Conservation (phyloP, 2,888 invertebrate species). For the Allophyes oxyacanthae region DNA sequence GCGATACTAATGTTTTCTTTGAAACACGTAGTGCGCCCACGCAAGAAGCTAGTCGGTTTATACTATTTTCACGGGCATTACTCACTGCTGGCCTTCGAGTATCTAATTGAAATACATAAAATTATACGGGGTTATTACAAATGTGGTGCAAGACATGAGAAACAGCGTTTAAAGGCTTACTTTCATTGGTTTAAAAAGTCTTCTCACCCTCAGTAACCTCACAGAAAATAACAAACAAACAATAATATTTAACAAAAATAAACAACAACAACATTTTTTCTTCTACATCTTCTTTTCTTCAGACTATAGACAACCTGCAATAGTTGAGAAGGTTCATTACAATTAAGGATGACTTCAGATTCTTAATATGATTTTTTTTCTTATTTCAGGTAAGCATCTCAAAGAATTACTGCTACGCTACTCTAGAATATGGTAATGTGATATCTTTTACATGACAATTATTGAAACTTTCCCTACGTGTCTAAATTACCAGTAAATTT, state of each 20-base stretch:
- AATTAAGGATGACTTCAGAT: background rate
- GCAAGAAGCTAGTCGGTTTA: slow-evolving; percentile 20
- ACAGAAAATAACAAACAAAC: too few relatives aligned
- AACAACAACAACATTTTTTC: too few relatives aligned
- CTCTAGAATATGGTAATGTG: slow-evolving; percentile 26
- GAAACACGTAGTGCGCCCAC: slow-evolving; percentile 21
- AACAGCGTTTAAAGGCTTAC: slow-evolving; percentile 5
- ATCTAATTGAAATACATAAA: slow-evolving; percentile 60
- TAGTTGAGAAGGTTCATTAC: too few relatives aligned
- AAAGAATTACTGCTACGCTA: background rate
- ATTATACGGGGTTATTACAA: slow-evolving; percentile 30
- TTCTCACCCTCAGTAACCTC: too few relatives aligned
- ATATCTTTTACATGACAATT: too few relatives aligned
- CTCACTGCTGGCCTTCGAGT: slow-evolving; percentile 57
- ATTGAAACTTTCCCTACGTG: too few relatives aligned
- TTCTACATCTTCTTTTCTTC: too few relatives aligned
- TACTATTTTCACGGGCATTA: slow-evolving; percentile 62
- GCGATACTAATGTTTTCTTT: slow-evolving; percentile 36
- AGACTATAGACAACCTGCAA: too few relatives aligned
- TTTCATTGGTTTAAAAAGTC: too few relatives aligned
- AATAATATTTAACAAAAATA: too few relatives aligned
- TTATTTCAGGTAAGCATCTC: slow-evolving; percentile 40
- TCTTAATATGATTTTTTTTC: background rate
- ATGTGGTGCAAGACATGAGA: slow-evolving; percentile 17
- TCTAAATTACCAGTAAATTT: too few relatives aligned